phyloP scores from a whole-genome alignment of 2,888 invertebrate genomes.

The Pinctada fucata region DNA sequence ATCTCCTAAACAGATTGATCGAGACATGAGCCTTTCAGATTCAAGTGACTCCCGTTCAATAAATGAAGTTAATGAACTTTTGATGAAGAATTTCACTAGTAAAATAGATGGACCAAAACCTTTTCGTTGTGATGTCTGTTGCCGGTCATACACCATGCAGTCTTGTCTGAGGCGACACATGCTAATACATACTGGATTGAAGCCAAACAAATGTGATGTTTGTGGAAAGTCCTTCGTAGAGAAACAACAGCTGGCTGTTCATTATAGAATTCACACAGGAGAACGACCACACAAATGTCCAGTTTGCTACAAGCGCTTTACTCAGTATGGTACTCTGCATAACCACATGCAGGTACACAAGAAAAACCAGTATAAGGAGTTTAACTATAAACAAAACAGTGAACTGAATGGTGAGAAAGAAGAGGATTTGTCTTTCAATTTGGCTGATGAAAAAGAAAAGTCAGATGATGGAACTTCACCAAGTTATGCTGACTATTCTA shows the following conservation, averaged over 20 bases:
- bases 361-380: neutral
- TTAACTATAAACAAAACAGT: neutral
- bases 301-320: constrained; percentile 28
- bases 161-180: constrained; percentile 30
- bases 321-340: constrained; percentile 32
- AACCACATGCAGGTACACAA: constrained; percentile 31
- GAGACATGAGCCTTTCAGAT: neutral
- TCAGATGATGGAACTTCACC: neutral
- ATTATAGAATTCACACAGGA: constrained; percentile 32
- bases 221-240: constrained; percentile 31
- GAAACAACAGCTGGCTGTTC: constrained; percentile 29
- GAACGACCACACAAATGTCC: constrained; percentile 27
- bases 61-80: constrained; percentile 22
- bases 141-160: constrained; percentile 22
- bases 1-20: neutral
- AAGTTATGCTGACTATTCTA: neutral
- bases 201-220: constrained; percentile 28
- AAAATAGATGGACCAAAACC: constrained; percentile 28
- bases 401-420: constrained; percentile 14
- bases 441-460: neutral
- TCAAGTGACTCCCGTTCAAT: constrained; percentile 8
- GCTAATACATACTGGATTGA: constrained; percentile 21
- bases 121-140: constrained; percentile 23
- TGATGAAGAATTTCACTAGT: constrained; percentile 28
- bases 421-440: neutral